Base-by-base conservation (phyloP, 2,113 vertebrate species). In the Ophthalmolycus amberensis region DNA sequence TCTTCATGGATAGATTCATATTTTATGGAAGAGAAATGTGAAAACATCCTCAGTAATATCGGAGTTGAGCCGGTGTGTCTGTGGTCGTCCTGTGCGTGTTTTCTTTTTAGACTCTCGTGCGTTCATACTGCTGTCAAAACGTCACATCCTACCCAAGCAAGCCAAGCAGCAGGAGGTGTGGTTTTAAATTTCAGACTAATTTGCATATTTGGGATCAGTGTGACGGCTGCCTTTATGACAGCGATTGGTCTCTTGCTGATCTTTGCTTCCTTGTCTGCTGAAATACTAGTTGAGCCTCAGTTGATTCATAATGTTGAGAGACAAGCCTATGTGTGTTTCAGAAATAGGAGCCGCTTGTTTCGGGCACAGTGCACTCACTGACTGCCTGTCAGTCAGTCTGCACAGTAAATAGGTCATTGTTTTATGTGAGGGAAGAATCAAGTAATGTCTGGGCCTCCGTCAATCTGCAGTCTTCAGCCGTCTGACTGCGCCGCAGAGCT, bases 361-460 rank as follows among this genome's bases (percentile, higher is more conserved):
- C 72, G 71, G 82, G 87, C 80, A 87, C 75, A 75, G 71, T 42
- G 56, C 42, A 6, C 66, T 80, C 81, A 40, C 80, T 87, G 70
- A 56, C 85, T 80, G 42, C 40, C 38, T 84, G 81, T 42, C 80
- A 62, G 82, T 74, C 85, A 62, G 82, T 74, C 85, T 81, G 71
- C 78, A 65, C 74, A 79, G 79, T 91, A 94, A 93, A 93, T 93
- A 92, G 93, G 92, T 94, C 91, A 92, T 79, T 88, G 88, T 90
- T 91, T 88, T 89, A 90, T 88, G 88, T 77, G 72, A 87, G 84
- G 34, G 66, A 88, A 80, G 87, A 87, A 87, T 90, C 84, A 50
- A 40, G 79, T 85, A 54, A 77, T 77, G 80, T 90, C 89, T 88
- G 79, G 64, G 73, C 75, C 59, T 84, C 84, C 70, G 12, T 78